These are phyloP conservation scores for Falco berigora DNA, from an alignment of 2,797 vertebrate species.

Conservation along the genomic window DNA sequence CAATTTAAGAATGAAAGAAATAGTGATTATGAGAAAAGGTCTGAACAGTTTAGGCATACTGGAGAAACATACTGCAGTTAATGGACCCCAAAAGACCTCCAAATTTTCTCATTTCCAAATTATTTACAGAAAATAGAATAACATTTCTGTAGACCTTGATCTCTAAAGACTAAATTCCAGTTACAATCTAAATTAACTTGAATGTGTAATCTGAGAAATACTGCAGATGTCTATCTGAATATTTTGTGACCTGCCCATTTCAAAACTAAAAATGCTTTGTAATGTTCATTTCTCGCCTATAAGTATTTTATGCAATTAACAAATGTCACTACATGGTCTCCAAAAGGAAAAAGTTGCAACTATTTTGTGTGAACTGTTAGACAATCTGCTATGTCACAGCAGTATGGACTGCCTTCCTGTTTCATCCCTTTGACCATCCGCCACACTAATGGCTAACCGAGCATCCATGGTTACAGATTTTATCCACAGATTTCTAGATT, in stretches of 20 bases:
- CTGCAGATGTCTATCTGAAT: not conserved
- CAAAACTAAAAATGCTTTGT: not conserved
- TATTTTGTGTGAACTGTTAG: not conserved
- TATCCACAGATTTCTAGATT: not conserved
- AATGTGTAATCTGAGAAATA: not conserved
- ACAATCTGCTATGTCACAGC: not conserved
- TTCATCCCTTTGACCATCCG: not conserved
- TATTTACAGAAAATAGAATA: not conserved
- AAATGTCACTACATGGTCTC: not conserved
- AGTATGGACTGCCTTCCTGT: not conserved
- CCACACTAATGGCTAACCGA: not conserved
- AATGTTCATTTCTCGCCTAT: not conserved
- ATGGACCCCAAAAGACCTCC: not conserved
- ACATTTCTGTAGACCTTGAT: not conserved
- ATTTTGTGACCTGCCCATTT: not conserved
- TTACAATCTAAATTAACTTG: not conserved
- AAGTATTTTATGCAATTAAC: not conserved
- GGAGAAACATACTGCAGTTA: not conserved
- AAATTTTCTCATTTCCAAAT: not conserved
- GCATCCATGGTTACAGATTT: not conserved
- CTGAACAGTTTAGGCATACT: not conserved
- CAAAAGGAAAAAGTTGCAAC: not conserved
- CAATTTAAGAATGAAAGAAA: not conserved
- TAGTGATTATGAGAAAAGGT: not conserved
- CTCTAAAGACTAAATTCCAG: not conserved